phyloP scores from a whole-genome alignment of 1,140 invertebrate species.

The Phymorhynchus buccinoides region DNA sequence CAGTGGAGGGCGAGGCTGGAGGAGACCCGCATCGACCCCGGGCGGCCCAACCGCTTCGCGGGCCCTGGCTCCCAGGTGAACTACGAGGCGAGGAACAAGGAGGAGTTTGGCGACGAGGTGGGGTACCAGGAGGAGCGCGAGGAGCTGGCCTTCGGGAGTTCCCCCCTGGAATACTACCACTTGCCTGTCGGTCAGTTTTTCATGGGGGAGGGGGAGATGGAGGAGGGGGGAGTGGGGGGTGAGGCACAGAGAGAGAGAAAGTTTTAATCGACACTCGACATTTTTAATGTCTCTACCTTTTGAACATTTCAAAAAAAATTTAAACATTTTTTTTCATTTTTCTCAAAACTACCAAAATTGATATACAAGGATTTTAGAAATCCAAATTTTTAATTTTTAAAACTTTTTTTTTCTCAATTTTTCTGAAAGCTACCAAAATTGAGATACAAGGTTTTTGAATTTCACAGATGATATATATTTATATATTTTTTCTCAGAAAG shows the following conservation, averaged over 20 bases:
- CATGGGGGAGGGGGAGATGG: no score
- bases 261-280: no score
- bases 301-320: background rate
- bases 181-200: constrained; percentile 59
- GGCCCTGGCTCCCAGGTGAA: constrained; percentile 55
- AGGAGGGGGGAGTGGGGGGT: no score
- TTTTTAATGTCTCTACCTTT: no score
- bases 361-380: no score
- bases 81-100: constrained; percentile 59
- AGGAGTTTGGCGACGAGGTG: constrained; percentile 68
- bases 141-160: constrained; percentile 49
- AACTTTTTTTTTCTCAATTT: no score
- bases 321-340: background rate
- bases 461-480: no score
- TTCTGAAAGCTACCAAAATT: no score
- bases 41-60: constrained; percentile 54
- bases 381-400: no score
- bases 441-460: no score
- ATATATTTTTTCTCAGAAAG: constrained; percentile 1
- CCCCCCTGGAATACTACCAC: constrained; percentile 56
- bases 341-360: no score
- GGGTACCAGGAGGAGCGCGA: constrained; percentile 64
- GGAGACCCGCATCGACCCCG: constrained; percentile 52
- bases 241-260: no score
- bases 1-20: constrained; percentile 54